Evolutionary conservation across 2,888 invertebrate species (phyloP).

Genomic region (Sclerodermus sp.): DNA sequence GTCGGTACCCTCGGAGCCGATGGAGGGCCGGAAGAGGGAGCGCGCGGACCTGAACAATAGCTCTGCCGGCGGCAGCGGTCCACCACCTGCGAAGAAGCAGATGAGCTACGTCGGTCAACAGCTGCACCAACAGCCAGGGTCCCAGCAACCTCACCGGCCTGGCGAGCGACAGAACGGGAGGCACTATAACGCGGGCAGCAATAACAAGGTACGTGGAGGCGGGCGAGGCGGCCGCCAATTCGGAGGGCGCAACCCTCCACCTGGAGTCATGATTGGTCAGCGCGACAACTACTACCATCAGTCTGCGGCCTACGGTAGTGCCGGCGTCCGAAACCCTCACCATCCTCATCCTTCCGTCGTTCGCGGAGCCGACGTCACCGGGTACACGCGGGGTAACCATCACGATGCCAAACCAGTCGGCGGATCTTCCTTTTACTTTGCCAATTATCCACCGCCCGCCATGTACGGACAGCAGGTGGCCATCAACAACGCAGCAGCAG

Average conservation of each 20-base stretch:
- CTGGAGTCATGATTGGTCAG: constrained; percentile 36
- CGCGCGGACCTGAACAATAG: constrained; percentile 51
- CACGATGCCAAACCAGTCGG: constrained; percentile 22
- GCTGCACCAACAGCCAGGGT: constrained; percentile 53
- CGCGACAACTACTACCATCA: constrained; percentile 36
- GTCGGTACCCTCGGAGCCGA: not conserved
- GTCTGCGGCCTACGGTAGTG: constrained; percentile 27
- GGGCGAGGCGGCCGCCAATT: constrained; percentile 44
- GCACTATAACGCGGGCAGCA: constrained; percentile 49
- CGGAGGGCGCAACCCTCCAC: constrained; percentile 41
- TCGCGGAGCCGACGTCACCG: constrained; percentile 13
- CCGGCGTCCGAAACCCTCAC: constrained; percentile 21
- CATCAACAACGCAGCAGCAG: constrained; percentile 8
- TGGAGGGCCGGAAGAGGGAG: constrained; percentile 52
- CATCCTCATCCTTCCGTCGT: constrained; percentile 15
- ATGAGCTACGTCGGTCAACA: constrained; percentile 22
- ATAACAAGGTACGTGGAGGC: constrained; percentile 57
- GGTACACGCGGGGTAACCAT: constrained; percentile 18
- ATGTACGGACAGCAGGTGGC: constrained; percentile 28
- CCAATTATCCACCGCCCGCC: constrained; percentile 39
- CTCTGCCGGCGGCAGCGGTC: constrained; percentile 34
- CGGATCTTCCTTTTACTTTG: constrained; percentile 31
- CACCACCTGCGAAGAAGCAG: constrained; percentile 31
- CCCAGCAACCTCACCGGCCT: constrained; percentile 41
- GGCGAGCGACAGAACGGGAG: constrained; percentile 53